Evolutionary conservation across 2,797 vertebrate genomes (phyloP).

Genomic region (Ispidina lecontei): DNA sequence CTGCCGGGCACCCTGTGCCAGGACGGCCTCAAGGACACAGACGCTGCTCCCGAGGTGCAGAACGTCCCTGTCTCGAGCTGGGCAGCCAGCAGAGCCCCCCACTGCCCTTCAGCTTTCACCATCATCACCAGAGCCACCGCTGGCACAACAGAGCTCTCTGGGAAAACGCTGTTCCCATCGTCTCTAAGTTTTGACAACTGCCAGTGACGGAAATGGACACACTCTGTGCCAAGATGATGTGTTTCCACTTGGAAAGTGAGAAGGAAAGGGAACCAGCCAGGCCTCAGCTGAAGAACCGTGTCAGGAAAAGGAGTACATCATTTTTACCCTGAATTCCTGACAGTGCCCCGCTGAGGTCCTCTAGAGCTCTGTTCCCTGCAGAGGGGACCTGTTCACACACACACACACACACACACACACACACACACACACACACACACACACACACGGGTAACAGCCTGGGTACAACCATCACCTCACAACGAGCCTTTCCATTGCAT

Average conservation of each 20-base stretch:
- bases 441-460: too few relatives aligned
- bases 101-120: accelerated
- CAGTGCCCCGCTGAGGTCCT: not conserved
- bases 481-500: not conserved
- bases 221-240: not conserved
- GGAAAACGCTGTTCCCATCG: not conserved
- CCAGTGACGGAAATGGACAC: not conserved
- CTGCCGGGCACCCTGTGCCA: too few relatives aligned
- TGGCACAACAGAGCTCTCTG: not conserved
- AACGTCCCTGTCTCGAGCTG: not conserved
- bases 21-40: not conserved
- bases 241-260: not conserved
- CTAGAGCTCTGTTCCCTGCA: accelerated
- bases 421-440: too few relatives aligned
- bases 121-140: accelerated
- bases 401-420: too few relatives aligned
- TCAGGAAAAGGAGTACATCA: not conserved
- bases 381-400: not conserved
- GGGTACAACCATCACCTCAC: not conserved
- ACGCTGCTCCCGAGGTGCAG: not conserved
- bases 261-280: not conserved
- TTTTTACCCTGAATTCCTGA: not conserved
- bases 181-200: not conserved
- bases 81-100: not conserved
- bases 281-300: accelerated